Evolutionary conservation across 2,113 vertebrate genomes (phyloP).

Genomic region (Donacobius atricapilla): DNA sequence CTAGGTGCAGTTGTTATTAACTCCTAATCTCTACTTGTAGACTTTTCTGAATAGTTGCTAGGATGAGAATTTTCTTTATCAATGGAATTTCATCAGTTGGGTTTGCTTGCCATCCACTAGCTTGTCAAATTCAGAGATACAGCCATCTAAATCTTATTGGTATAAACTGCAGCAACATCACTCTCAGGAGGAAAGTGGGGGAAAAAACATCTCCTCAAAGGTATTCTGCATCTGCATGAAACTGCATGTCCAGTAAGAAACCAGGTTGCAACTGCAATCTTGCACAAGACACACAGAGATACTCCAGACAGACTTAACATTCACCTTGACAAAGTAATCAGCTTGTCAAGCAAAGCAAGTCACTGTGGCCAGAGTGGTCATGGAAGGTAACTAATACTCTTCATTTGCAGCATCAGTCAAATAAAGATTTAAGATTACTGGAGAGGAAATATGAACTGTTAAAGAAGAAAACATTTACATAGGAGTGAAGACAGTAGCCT

Average conservation of each 20-base stretch:
- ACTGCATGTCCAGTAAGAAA: neutral
- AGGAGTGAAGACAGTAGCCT: neutral
- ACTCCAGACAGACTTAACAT: neutral
- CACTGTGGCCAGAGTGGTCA: neutral
- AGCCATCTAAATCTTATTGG: neutral
- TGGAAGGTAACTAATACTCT: neutral
- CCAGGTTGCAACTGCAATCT: neutral
- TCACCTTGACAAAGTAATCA: conserved; percentile 27
- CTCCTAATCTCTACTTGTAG: neutral
- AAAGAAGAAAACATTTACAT: neutral
- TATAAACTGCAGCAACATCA: neutral
- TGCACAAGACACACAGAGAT: neutral
- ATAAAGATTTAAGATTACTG: neutral
- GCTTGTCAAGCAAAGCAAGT: neutral
- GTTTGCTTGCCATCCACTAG: neutral
- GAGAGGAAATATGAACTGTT: neutral
- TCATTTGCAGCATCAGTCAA: neutral
- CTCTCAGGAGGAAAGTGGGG: neutral
- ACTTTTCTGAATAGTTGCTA: neutral
- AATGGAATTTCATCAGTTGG: neutral
- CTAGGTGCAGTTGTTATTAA: neutral
- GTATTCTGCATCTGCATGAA: neutral
- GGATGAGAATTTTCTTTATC: neutral
- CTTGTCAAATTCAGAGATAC: neutral
- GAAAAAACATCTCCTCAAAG: neutral